phyloP scores from a whole-genome alignment of 2,888 invertebrate species.

The Dicycla oo region DNA sequence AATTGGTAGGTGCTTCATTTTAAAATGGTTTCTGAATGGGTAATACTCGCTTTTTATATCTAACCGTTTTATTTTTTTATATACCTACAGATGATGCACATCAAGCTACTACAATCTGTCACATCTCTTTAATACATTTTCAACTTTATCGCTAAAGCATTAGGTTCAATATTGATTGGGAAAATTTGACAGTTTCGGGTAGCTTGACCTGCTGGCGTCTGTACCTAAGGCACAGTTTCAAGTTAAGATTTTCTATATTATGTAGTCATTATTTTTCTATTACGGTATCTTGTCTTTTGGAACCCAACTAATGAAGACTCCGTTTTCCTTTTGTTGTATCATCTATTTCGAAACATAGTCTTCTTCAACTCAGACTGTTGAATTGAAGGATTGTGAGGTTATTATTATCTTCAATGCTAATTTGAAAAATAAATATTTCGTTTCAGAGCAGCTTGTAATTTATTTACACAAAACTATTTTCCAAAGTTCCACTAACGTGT shows the following conservation, averaged over 20 bases:
- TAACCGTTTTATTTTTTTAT: too few relatives aligned
- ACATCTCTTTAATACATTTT: too few relatives aligned
- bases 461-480: conserved; percentile 64
- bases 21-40: background rate
- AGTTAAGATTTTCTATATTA: background rate
- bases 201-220: too few relatives aligned
- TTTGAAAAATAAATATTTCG: conserved; percentile 44
- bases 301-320: background rate
- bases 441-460: conserved; percentile 51
- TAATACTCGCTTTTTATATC: background rate
- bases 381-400: conserved; percentile 21
- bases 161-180: too few relatives aligned
- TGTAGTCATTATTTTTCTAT: background rate
- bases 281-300: too few relatives aligned
- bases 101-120: too few relatives aligned
- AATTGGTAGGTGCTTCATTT: background rate
- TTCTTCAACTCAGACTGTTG: conserved; percentile 6
- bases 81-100: too few relatives aligned
- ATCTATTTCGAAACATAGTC: background rate
- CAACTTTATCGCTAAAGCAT: too few relatives aligned
- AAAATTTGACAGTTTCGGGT: too few relatives aligned
- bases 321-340: background rate
- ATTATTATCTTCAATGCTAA: conserved; percentile 40
- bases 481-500: conserved; percentile 60
- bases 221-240: background rate